Conservation (phyloP, 2,113 vertebrate genomes). For the Suricata suricatta region DNA sequence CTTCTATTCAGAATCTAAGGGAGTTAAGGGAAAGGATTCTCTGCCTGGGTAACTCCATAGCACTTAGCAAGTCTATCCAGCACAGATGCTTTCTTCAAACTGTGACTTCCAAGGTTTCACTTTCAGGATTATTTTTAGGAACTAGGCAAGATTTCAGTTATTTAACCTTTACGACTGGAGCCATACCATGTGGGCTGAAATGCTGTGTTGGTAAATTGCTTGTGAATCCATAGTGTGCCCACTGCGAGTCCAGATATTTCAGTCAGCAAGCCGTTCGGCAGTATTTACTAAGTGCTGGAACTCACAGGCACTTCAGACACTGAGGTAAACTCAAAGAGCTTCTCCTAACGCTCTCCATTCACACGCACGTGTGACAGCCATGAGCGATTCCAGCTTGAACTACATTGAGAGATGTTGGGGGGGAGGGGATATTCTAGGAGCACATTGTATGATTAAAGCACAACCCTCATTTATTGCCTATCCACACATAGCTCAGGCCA, state of each 20-base stretch:
- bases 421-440: not conserved
- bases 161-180: not conserved
- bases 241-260: not conserved
- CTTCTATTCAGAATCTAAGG: not conserved
- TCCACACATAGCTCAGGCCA: not conserved
- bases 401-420: not conserved
- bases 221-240: not conserved
- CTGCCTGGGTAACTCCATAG: not conserved
- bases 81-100: not conserved
- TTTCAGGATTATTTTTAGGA: not conserved
- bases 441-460: not conserved
- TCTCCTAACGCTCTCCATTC: not conserved
- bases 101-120: not conserved
- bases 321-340: not conserved
- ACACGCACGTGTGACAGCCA: not conserved
- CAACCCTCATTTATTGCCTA: not conserved
- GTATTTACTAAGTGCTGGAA: not conserved
- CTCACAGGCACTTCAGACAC: accelerated
- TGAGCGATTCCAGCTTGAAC: not conserved
- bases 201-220: not conserved
- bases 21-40: not conserved
- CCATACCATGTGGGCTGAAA: not conserved
- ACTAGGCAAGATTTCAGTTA: not conserved
- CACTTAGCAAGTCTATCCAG: not conserved
- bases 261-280: not conserved